phyloP scores from a whole-genome alignment of 2,797 vertebrate genomes.

The Hozukius guyotensis region DNA sequence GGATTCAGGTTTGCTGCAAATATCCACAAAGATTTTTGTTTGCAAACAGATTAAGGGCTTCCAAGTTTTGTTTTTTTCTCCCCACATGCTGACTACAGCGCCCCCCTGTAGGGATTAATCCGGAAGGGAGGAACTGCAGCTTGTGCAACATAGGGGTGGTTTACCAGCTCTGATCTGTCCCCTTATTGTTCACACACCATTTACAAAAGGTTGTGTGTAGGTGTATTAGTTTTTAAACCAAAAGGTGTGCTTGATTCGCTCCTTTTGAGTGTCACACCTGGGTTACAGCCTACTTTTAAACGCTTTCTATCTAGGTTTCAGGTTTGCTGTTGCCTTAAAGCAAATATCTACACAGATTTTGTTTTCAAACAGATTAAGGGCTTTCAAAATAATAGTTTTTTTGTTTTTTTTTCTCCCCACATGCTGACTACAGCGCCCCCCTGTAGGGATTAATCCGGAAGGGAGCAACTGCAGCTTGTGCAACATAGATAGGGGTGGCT shows the following conservation, averaged over 20 bases:
- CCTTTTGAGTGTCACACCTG: not conserved
- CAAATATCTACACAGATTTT: not conserved
- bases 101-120: constrained; percentile 46
- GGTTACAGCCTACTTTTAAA: not conserved
- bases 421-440: constrained; percentile 62
- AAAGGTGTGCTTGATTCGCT: constrained; percentile 14
- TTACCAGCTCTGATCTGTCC: not conserved
- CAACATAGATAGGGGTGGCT: not conserved
- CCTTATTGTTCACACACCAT: not conserved
- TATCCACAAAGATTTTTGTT: not conserved
- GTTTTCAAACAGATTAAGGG: not conserved
- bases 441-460: constrained; percentile 40
- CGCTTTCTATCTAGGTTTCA: not conserved
- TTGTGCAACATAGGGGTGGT: not conserved
- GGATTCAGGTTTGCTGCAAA: not conserved
- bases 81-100: constrained; percentile 53
- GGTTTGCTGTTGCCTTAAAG: not conserved
- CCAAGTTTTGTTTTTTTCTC: fast-evolving
- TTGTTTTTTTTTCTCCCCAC: not conserved
- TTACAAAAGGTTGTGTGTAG: not conserved
- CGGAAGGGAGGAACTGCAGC: constrained; percentile 53
- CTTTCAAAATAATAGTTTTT: not conserved
- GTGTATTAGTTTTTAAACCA: not conserved
- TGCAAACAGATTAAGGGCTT: not conserved
- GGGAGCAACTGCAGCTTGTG: constrained; percentile 40